Conservation (phyloP, 2,113 vertebrate genomes). For the Coregonus clupeaformis region DNA sequence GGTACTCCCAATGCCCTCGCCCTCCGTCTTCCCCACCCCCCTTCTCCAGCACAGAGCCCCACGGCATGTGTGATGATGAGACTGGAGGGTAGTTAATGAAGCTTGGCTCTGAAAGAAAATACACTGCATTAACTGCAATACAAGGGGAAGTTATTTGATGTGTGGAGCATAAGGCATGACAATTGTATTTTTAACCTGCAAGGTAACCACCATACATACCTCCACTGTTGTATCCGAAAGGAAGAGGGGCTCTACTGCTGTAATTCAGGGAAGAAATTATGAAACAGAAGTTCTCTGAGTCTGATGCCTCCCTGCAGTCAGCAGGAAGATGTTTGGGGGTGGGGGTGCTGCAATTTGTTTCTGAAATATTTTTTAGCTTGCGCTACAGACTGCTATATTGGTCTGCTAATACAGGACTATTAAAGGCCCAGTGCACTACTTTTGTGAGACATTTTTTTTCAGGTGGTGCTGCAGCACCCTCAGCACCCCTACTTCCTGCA, state of each 20-base stretch:
- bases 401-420: no score
- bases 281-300: no score
- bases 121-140: neutral
- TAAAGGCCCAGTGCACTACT: no score
- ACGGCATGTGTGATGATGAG: constrained; percentile 65
- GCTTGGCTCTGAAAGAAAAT: constrained; percentile 58
- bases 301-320: no score
- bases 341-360: no score
- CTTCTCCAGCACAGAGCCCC: constrained; percentile 67
- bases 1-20: constrained; percentile 69
- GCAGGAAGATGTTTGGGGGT: no score
- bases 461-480: no score
- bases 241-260: constrained; percentile 67
- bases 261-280: constrained; percentile 36
- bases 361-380: no score
- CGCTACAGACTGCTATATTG: no score
- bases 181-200: neutral
- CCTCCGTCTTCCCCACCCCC: constrained; percentile 49
- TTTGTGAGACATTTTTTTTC: no score
- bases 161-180: neutral
- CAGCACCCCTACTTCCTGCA: no score
- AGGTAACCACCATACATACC: constrained; percentile 48
- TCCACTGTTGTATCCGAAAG: constrained; percentile 68
- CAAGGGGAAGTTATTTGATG: neutral
- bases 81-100: constrained; percentile 71